Evolutionary conservation across 2,113 vertebrate genomes (phyloP), one percentile per base, ranked within the genome.

Genomic region (Entomyzon cyanotis): DNA sequence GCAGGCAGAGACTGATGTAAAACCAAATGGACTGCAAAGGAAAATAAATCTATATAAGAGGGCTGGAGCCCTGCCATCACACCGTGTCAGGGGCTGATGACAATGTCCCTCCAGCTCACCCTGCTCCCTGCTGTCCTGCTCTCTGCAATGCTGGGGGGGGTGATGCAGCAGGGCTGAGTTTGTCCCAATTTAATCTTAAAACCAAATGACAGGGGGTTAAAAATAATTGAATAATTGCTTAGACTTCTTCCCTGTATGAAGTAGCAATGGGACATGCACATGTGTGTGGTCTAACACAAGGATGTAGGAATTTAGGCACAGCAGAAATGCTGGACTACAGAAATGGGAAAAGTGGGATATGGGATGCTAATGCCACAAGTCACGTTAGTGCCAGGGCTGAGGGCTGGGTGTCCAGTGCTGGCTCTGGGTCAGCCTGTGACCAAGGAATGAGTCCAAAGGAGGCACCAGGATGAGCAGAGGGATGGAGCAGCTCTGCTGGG

Each of bases 231-330:
- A 8, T 49, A 28, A 35, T 46, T 52, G 10, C 11, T 68, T 31
- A 1, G 33, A 25, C 20, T 47, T 41, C 28, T 81, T 58, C 28
- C 7, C 41, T 18, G 5, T 11, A 9, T 35, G 47, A 18, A 17
- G 23, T 6, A 62, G 10, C n/a, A 62, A 10, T 2, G 28, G 52
- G 44, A 33, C 37, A 50, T 7, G 50, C 11, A 5, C 25, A 7
- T n/a, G n/a, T n/a, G n/a, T n/a, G 0, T 63, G 46, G 14, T 62
- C 6, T 11, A 12, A 19, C 24, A 11, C 24, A 22, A 18, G 13
- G n/a, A 11, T 1, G 4, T 9, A 20, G 63, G 37, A 55, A 30
- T 10, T 31, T 0, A 1, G 63, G 30, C 18, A 19, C 18, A n/a
- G 5, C 13, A 25, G 63, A 35, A 47, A 2, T 20, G 20, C 25